Evolutionary conservation across 30 jellyfish, hydroid and myxozoan species (phyloP), one percentile per base, ranked within the genome.

Genomic region (Catostylus mosaicus): DNA sequence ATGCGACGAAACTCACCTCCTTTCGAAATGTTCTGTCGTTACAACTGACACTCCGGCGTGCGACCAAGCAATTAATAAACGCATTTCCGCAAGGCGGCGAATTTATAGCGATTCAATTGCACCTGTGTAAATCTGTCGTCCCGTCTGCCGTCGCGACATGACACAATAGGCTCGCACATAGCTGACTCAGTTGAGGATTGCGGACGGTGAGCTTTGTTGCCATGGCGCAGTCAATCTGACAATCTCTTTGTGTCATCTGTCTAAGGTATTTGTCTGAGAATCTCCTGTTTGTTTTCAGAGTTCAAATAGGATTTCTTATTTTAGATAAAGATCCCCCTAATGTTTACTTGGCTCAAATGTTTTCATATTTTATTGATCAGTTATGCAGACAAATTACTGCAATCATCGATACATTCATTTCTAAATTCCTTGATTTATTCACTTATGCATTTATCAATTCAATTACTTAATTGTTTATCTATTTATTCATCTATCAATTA

Each of bases 71-170:
- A 50, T 16, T 50, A 50, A 8, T 50, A 50, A 50, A 18, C 63
- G 63, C 63, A 50, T 23, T 50, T 50, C 63, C 63, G 63, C 63
- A 59, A 23, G 71, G 24, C 38, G 71, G 71, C 59, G 73, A 50
- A 22, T 64, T 63, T 63, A 79, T 79, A 79, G 31, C 63, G 56
- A 23, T 37, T 27, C 85, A 24, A 46, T 67, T 75, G 86, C 92
- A 82, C 92, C 85, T 69, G 92, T 68, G 92, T 57, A 59, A 36
- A 83, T 82, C 92, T 67, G 80, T n/a, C 67, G 78, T 19, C 19
- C 30, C 12, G 92, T 82, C 92, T 82, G 86, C 80, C 79, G 92
- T 82, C 92, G 92, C 92, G 92, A 82, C 92, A 72, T 26, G 80
- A 71, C 86, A 68, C 92, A 70, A 78, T 51, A 75, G 88, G 52